Percentiles rank a stretch among this genome's conserved stretches.
Evolutionary conservation across 2,888 invertebrate species (phyloP).

Genomic region (Tenthredo notha): DNA sequence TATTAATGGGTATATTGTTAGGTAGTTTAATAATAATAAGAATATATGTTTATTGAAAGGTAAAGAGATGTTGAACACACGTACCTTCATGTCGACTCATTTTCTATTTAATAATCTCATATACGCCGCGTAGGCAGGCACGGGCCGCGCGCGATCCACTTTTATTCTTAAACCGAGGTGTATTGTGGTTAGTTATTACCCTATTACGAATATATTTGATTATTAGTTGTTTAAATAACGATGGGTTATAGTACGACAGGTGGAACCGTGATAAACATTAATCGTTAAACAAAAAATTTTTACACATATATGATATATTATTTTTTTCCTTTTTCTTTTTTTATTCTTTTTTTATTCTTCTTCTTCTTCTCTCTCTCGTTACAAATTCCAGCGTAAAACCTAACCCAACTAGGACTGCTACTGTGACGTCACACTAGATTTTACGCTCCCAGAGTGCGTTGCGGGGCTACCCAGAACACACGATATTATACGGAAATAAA

Average conservation of each 20-base stretch:
- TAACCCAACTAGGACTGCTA: conserved; percentile 85
- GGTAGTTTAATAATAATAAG: neutral
- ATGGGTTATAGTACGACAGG: conserved; percentile 77
- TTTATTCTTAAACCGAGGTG: conserved; percentile 74
- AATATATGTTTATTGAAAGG: neutral
- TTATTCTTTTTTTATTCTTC: no score
- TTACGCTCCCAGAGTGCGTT: conserved; percentile 65
- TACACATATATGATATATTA: no score
- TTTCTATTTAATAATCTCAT: conserved; percentile 80
- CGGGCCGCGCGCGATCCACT: conserved; percentile 62
- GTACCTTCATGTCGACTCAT: conserved; percentile 98
- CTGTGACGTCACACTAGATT: conserved; percentile 75
- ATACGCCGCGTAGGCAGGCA: conserved; percentile 75
- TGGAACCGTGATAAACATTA: conserved; percentile 81
- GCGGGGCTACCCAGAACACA: conserved; percentile 48
- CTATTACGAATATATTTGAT: neutral
- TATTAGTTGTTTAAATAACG: conserved; percentile 78
- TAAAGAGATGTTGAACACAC: conserved; percentile 61
- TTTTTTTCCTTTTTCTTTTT: no score
- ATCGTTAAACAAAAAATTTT: conserved; percentile 81
- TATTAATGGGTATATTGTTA: neutral
- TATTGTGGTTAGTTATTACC: neutral
- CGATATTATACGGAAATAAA: neutral
- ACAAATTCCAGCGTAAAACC: conserved; percentile 84
- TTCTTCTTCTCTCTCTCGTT: neutral